These are phyloP conservation scores for Camarhynchus parvulus DNA, from an alignment of 2,113 vertebrate species.

Conservation along the genomic window DNA sequence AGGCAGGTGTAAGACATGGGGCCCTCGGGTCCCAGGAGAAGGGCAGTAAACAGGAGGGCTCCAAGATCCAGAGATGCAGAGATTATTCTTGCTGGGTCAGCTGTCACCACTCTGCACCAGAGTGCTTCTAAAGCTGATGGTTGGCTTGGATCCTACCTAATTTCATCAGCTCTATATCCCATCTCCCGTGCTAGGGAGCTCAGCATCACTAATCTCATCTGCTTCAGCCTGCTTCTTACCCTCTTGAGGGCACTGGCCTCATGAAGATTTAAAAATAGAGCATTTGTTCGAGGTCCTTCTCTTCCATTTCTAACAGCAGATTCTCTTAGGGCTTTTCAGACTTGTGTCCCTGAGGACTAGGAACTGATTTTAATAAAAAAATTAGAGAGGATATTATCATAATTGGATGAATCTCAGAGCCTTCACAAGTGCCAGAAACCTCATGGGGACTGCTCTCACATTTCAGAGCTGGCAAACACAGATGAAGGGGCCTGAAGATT, in stretches of 20 bases:
- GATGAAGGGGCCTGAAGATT: background rate
- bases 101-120: background rate
- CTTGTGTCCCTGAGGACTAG: background rate
- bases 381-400: background rate
- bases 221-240: background rate
- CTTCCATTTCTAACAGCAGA: background rate
- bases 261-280: constrained; percentile 15
- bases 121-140: background rate
- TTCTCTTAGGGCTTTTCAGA: background rate
- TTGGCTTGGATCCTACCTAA: background rate
- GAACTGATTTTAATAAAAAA: constrained; percentile 6
- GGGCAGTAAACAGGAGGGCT: background rate
- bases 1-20: rapidly evolving
- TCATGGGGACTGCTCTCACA: background rate
- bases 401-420: background rate
- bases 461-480: background rate
- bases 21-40: background rate
- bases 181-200: background rate
- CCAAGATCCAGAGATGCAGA: background rate
- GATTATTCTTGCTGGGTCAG: background rate
- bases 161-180: background rate
- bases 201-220: background rate
- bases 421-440: background rate
- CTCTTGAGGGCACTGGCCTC: background rate
- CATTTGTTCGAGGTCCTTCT: background rate